A percentile compares a stretch with the other conserved stretches of the same genome.
Evolutionary conservation across 2,888 invertebrate species (phyloP).

Genomic region (Yponomeuta plumbellus): DNA sequence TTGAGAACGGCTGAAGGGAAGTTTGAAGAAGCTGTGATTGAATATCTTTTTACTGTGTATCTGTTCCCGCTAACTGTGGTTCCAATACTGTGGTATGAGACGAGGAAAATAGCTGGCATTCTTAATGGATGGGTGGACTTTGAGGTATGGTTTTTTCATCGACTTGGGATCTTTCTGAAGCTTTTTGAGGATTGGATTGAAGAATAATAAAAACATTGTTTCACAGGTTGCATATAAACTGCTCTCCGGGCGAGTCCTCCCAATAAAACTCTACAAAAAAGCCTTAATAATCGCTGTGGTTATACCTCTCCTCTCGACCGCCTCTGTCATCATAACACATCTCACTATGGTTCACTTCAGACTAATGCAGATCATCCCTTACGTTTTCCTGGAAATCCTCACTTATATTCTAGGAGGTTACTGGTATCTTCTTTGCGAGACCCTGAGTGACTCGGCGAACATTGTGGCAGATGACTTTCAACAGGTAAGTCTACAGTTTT

Average conservation of each 20-base stretch:
- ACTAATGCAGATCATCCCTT: slow-evolving; percentile 79
- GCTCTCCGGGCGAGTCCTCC: slow-evolving; percentile 75
- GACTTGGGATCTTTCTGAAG: neutral
- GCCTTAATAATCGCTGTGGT: slow-evolving; percentile 74
- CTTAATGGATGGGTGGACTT: slow-evolving; percentile 81
- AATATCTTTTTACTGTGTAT: slow-evolving; percentile 84
- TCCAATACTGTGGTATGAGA: slow-evolving; percentile 82
- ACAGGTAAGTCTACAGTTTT: slow-evolving; percentile 45
- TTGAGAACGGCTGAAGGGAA: slow-evolving; percentile 79
- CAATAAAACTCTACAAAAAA: slow-evolving; percentile 76
- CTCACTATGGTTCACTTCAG: slow-evolving; percentile 83
- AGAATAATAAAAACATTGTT: neutral
- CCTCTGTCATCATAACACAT: slow-evolving; percentile 81
- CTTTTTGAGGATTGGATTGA: too few species aligned
- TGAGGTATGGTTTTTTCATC: slow-evolving; percentile 62
- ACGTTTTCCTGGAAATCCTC: slow-evolving; percentile 81
- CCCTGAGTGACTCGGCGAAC: slow-evolving; percentile 79
- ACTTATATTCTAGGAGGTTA: slow-evolving; percentile 83
- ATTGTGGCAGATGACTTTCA: slow-evolving; percentile 83
- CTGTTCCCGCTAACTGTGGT: slow-evolving; percentile 79
- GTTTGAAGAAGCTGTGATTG: slow-evolving; percentile 85
- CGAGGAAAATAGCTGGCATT: slow-evolving; percentile 77
- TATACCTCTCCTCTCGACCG: slow-evolving; percentile 78
- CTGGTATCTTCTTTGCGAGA: slow-evolving; percentile 83
- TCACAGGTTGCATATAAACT: slow-evolving; percentile 77